These are phyloP conservation scores for Peribatodes rhomboidaria DNA, from an alignment of 2,888 invertebrate species.

Conservation along the genomic window DNA sequence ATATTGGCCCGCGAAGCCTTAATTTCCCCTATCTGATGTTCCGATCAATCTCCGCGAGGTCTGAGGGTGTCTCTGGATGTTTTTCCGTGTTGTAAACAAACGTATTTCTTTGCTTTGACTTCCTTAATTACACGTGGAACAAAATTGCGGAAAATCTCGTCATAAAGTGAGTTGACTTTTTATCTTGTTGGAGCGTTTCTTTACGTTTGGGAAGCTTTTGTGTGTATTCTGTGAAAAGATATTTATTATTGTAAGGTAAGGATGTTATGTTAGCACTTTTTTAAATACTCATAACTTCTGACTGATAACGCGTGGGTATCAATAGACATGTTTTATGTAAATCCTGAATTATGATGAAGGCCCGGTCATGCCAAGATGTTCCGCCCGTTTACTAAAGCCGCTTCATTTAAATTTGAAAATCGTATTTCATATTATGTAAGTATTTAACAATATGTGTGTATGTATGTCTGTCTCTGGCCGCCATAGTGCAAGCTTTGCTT, in stretches of 20 bases:
- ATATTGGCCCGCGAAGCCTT: constrained; percentile 77
- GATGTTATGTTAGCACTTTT: too few relatives aligned
- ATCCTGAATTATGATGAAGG: too few relatives aligned
- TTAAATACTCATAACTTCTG: neutral
- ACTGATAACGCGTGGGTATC: too few relatives aligned
- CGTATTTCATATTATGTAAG: too few relatives aligned
- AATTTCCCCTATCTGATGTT: constrained; percentile 74
- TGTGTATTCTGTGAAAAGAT: neutral
- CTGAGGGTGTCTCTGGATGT: constrained; percentile 46
- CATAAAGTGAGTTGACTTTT: constrained; percentile 19
- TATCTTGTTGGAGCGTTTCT: constrained; percentile 6
- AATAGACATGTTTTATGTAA: too few relatives aligned
- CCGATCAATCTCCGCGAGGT: constrained; percentile 68
- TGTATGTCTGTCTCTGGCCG: too few relatives aligned
- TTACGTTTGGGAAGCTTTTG: neutral
- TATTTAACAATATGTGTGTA: too few relatives aligned
- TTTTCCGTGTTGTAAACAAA: constrained; percentile 33
- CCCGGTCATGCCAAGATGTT: too few relatives aligned
- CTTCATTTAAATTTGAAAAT: too few relatives aligned
- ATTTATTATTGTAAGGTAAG: constrained; percentile 3
- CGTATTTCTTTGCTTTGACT: constrained; percentile 36
- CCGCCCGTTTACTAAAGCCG: too few relatives aligned
- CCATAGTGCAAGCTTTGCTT: too few relatives aligned
- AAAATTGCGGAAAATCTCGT: constrained; percentile 21
- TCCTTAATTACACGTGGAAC: constrained; percentile 35